Evolutionary conservation across 2,888 invertebrate species (phyloP).

Genomic region (Thysanoteuthis rhombus): DNA sequence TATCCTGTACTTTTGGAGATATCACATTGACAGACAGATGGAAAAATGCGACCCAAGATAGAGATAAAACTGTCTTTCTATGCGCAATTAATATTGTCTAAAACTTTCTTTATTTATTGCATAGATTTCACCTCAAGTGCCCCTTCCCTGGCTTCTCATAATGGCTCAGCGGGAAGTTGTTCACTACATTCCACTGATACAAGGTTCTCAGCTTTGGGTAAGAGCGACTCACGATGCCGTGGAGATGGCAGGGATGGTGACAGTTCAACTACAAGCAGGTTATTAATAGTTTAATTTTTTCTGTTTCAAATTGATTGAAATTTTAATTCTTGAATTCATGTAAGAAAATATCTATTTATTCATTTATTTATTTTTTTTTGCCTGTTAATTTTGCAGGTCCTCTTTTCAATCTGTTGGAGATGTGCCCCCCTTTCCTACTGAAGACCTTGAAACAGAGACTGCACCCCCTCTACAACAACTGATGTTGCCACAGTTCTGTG

Average conservation of each 20-base stretch:
- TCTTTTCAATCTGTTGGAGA: slow-evolving; percentile 13
- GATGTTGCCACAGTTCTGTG: slow-evolving; percentile 61
- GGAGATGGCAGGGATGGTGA: slow-evolving; percentile 66
- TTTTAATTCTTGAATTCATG: too few relatives aligned
- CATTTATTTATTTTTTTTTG: background rate
- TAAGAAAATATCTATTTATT: too few relatives aligned
- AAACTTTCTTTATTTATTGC: slow-evolving; percentile 32
- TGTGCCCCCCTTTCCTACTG: background rate
- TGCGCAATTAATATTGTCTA: background rate
- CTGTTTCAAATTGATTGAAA: background rate
- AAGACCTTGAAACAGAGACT: slow-evolving; percentile 59
- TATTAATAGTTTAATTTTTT: background rate
- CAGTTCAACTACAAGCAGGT: slow-evolving; percentile 41
- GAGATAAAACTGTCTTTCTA: too few relatives aligned
- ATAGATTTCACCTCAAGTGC: slow-evolving; percentile 51
- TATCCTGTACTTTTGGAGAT: too few relatives aligned
- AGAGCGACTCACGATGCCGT: slow-evolving; percentile 58
- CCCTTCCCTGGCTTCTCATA: slow-evolving; percentile 47
- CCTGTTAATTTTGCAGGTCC: slow-evolving; percentile 36
- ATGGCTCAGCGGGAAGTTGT: slow-evolving; percentile 47
- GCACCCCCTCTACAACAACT: slow-evolving; percentile 61
- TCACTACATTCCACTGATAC: slow-evolving; percentile 50
- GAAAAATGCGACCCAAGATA: background rate
- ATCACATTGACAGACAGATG: background rate
- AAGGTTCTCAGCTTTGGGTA: slow-evolving; percentile 56